Conservation (phyloP, 2,113 vertebrate genomes). For the Gasterosteus nipponicus region DNA sequence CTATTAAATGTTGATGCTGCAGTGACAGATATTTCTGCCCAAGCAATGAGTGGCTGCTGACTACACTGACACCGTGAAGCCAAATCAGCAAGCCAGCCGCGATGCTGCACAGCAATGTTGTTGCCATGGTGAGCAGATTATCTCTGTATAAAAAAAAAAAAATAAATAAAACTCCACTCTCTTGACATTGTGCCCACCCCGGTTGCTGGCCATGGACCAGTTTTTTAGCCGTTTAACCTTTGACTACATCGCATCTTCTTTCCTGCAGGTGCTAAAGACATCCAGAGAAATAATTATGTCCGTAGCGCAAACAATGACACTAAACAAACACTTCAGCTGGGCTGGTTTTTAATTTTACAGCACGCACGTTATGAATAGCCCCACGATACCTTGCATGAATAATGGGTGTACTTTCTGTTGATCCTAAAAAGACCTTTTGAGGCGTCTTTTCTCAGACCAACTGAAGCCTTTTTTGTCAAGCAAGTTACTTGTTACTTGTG, state of each 20-base stretch:
- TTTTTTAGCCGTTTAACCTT: conserved; percentile 47
- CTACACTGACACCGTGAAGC: conserved; percentile 44
- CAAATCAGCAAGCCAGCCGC: conserved; percentile 59
- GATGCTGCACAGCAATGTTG: conserved; percentile 47
- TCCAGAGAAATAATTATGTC: not conserved
- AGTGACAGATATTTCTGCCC: conserved; percentile 64
- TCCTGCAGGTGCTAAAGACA: not conserved
- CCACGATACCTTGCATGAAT: not conserved
- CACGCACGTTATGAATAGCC: too few species aligned
- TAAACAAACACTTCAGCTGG: not conserved
- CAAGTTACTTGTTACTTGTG: not conserved
- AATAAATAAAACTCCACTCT: conserved; percentile 14
- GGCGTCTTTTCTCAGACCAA: not conserved
- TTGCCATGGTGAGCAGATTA: conserved; percentile 71
- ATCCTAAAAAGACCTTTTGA: not conserved
- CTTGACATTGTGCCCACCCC: conserved; percentile 36
- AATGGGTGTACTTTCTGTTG: not conserved
- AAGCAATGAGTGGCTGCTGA: conserved; percentile 60
- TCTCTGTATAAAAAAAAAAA: conserved; percentile 31
- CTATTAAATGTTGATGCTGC: conserved; percentile 49
- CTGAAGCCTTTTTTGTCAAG: not conserved
- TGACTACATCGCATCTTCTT: conserved; percentile 24
- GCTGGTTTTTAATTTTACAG: not conserved
- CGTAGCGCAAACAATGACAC: not conserved
- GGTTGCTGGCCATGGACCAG: conserved; percentile 4